Evolutionary conservation across 1,140 invertebrate species (phyloP).

Genomic region (Eurosta solidaginis): DNA sequence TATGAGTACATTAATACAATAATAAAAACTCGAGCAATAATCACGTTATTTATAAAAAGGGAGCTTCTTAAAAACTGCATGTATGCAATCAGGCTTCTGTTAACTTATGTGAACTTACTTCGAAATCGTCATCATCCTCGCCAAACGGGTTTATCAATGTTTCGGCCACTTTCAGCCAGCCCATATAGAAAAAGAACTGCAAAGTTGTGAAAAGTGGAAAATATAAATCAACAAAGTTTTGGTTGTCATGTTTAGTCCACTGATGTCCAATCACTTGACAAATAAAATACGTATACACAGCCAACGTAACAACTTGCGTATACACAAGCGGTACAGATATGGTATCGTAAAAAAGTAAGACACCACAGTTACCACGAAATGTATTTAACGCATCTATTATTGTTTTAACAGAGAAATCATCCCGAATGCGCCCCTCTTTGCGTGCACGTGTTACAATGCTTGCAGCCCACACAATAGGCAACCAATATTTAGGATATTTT

Average conservation of each 20-base stretch:
- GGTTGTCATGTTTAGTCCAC: constrained; percentile 65
- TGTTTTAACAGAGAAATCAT: constrained; percentile 91
- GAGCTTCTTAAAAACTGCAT: too few relatives aligned
- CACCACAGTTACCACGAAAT: constrained; percentile 82
- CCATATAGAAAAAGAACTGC: constrained; percentile 85
- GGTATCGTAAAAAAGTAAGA: constrained; percentile 83
- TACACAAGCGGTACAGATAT: constrained; percentile 93
- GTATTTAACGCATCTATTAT: constrained; percentile 88
- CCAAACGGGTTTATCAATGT: constrained; percentile 83
- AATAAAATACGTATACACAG: constrained; percentile 88
- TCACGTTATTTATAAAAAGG: too few relatives aligned
- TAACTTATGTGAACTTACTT: constrained; percentile 45
- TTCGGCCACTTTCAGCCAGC: constrained; percentile 86
- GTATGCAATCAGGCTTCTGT: too few relatives aligned
- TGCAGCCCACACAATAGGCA: constrained; percentile 94
- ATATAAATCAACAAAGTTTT: constrained; percentile 67
- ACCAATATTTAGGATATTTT: constrained; percentile 90
- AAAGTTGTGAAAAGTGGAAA: constrained; percentile 83
- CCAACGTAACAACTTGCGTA: constrained; percentile 92
- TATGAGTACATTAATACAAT: too few relatives aligned
- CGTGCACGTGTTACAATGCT: constrained; percentile 84
- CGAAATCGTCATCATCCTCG: constrained; percentile 79
- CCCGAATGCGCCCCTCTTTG: constrained; percentile 87
- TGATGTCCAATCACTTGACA: constrained; percentile 74
- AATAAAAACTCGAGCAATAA: too few relatives aligned